Evolutionary conservation across 1,140 invertebrate genomes (phyloP).

Genomic region (Acromyrmex heyeri): DNA sequence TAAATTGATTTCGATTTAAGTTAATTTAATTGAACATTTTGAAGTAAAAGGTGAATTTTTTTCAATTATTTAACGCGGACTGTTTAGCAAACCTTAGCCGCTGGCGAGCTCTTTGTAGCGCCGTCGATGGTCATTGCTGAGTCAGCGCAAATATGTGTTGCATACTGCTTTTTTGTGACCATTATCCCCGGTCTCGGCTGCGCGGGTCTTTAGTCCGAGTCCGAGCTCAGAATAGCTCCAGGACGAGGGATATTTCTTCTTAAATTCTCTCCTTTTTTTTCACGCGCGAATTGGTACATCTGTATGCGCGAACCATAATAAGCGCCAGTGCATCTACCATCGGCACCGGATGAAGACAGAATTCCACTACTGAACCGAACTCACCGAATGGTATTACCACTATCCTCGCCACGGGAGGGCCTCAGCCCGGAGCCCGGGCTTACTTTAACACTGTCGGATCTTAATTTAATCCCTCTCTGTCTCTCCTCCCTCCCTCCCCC

Average conservation of each 20-base stretch:
- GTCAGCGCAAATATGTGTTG: slow-evolving; percentile 51
- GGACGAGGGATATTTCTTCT: slow-evolving; percentile 25
- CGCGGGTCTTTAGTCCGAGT: slow-evolving; percentile 34
- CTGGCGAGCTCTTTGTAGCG: slow-evolving; percentile 31
- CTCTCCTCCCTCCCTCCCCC: no score
- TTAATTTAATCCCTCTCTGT: slow-evolving; percentile 73
- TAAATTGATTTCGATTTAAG: background rate
- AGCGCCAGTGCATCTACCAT: slow-evolving; percentile 71
- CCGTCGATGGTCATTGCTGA: slow-evolving; percentile 22
- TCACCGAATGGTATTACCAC: slow-evolving; percentile 74
- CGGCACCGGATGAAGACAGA: slow-evolving; percentile 76
- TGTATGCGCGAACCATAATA: slow-evolving; percentile 63
- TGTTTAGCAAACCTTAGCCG: slow-evolving; percentile 28
- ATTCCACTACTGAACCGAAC: slow-evolving; percentile 72
- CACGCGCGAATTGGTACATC: slow-evolving; percentile 44
- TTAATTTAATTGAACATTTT: background rate
- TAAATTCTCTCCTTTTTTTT: slow-evolving; percentile 14
- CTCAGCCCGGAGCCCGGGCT: slow-evolving; percentile 43
- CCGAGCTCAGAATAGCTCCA: background rate
- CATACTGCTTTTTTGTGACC: slow-evolving; percentile 34
- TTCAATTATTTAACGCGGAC: background rate
- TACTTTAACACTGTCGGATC: slow-evolving; percentile 77
- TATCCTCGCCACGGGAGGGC: slow-evolving; percentile 71
- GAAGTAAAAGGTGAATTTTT: background rate
- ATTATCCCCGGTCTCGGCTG: background rate